phyloP scores from a whole-genome alignment of 2,888 invertebrate genomes.

The Apamea sordens region DNA sequence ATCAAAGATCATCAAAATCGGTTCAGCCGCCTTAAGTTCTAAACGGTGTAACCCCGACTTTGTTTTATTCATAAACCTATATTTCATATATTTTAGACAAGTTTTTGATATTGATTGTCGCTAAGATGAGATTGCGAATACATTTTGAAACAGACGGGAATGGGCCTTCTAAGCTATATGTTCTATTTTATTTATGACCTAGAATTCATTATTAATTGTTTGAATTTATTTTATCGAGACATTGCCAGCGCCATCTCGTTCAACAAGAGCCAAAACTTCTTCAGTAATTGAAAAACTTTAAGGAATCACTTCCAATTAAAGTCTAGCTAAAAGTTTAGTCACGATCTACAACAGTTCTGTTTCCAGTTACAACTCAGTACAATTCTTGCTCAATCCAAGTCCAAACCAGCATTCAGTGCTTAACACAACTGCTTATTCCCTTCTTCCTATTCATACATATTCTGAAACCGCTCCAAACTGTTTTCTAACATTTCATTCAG shows the following conservation, averaged over 20 bases:
- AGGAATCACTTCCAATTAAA: conserved; percentile 30
- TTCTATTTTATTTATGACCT: not conserved
- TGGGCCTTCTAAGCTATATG: not conserved
- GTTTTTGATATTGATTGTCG: no score
- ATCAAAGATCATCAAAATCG: no score
- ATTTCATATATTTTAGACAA: no score
- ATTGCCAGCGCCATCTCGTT: not conserved
- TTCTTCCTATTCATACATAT: not conserved
- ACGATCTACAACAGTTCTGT: conserved; percentile 5
- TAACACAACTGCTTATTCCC: not conserved
- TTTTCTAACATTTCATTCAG: conserved; percentile 42
- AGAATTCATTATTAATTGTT: not conserved
- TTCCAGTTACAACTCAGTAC: conserved; percentile 19
- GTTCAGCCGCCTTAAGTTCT: no score
- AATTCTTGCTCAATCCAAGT: conserved; percentile 6
- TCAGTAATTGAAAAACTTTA: conserved; percentile 19
- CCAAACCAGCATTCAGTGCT: not conserved
- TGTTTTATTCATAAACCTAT: no score
- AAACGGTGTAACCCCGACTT: no score
- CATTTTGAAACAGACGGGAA: not conserved
- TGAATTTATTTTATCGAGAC: not conserved
- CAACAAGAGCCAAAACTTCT: not conserved
- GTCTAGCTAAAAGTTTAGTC: not conserved
- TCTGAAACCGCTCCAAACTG: conserved; percentile 9
- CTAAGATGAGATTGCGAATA: not conserved